Percentiles rank a stretch among this genome's conserved stretches.
These are phyloP conservation scores for Glyptemys insculpta DNA, from an alignment of 2,797 vertebrate species.

Conservation along the genomic window DNA sequence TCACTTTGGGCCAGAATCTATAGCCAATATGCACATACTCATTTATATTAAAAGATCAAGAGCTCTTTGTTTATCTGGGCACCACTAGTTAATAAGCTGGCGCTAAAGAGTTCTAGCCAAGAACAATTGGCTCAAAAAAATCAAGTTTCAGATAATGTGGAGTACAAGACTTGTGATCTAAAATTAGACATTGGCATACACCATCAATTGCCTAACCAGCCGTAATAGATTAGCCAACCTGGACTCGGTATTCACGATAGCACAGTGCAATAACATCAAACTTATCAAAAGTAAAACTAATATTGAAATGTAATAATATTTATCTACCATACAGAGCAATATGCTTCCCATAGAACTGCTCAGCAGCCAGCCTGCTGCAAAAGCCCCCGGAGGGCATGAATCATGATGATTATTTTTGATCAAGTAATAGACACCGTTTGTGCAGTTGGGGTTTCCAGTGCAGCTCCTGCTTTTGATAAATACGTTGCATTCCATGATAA, in stretches of 20 bases:
- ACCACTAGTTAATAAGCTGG: neutral
- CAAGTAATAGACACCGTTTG: conserved; percentile 74
- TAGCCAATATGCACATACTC: neutral
- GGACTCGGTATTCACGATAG: conserved; percentile 9
- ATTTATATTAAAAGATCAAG: neutral
- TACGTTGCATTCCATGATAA: conserved; percentile 79
- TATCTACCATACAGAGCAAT: conserved; percentile 6
- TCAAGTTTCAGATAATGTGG: neutral
- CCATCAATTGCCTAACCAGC: neutral
- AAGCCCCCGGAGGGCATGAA: conserved; percentile 68
- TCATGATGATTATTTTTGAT: conserved; percentile 80
- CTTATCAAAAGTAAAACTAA: neutral
- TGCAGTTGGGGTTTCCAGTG: conserved; percentile 74
- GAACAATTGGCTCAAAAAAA: neutral
- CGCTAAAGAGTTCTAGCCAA: neutral
- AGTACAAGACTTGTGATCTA: neutral
- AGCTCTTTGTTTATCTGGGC: conserved; percentile 38
- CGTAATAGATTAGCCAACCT: neutral
- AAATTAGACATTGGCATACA: neutral
- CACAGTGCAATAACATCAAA: neutral
- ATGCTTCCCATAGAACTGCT: conserved; percentile 44
- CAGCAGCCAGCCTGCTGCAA: conserved; percentile 64
- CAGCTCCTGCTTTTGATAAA: conserved; percentile 79
- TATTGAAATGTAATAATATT: conserved; percentile 16
- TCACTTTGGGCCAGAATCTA: accelerated